These are phyloP conservation scores for Eurois occulta DNA, from an alignment of 2,888 invertebrate species.

Conservation along the genomic window DNA sequence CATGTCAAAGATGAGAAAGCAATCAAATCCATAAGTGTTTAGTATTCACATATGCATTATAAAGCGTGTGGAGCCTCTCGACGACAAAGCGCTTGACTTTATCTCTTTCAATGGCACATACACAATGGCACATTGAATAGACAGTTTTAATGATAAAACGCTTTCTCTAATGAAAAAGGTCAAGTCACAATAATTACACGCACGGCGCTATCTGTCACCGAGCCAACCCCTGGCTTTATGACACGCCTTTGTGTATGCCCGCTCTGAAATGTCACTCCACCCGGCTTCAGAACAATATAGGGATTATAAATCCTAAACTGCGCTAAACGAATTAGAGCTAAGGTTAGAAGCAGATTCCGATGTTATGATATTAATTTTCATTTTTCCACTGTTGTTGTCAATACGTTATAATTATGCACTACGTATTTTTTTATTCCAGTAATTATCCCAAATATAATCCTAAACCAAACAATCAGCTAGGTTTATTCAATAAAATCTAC, in stretches of 20 bases:
- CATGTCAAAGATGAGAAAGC: slow-evolving; percentile 8
- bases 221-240: slow-evolving; percentile 47
- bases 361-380: slow-evolving; percentile 2
- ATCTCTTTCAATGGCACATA: slow-evolving; percentile 12
- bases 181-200: slow-evolving; percentile 55
- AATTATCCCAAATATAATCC: slow-evolving; percentile 6
- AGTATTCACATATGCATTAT: background rate
- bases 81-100: slow-evolving; percentile 14
- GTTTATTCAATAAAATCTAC: slow-evolving; percentile 1
- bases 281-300: slow-evolving; percentile 45
- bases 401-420: background rate
- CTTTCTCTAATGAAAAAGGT: slow-evolving; percentile 53
- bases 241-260: slow-evolving; percentile 45
- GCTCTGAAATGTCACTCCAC: slow-evolving; percentile 43
- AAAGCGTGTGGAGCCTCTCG: background rate
- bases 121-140: slow-evolving; percentile 17
- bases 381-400: background rate
- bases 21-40: background rate
- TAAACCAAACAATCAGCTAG: background rate
- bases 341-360: background rate
- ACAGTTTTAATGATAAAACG: slow-evolving; percentile 34
- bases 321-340: slow-evolving; percentile 5
- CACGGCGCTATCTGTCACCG: slow-evolving; percentile 49
- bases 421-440: background rate
- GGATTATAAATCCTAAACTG: slow-evolving; percentile 32